Base-by-base conservation (phyloP, 1,140 invertebrate genomes). In the Dendroctonus valens region DNA sequence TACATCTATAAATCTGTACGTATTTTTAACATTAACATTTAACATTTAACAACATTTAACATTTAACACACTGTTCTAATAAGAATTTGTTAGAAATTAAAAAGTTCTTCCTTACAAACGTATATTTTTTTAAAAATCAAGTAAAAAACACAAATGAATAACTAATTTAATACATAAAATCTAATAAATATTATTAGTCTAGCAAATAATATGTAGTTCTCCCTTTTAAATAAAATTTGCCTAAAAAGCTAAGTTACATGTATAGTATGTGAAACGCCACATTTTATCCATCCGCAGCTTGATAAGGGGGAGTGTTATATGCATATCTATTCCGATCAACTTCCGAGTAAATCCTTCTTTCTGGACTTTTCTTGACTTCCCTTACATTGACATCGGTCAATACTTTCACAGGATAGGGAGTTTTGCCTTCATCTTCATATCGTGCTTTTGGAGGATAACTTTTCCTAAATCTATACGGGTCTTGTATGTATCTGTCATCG, bases 311-410 rank as follows among this genome's bases (percentile, higher is more conserved):
- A 9, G 63, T 65, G 38, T 65, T 65, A 42, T 65, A 65, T 58
- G 63, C 68, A 65, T 72, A 72, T 68, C 68, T 68, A 44, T 44
- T 66, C 37, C 71, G 62, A 57, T 73, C 71, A n/a, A 69, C 70
- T 51, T 77, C 76, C 7, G 75, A 75, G 69, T 74, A 77, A 63
- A 77, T 72, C 59, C 73, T 70, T 57, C 74, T 70, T 68, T 77
- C 76, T 6, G 75, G 75, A 68, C 70, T 76, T 64, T 77, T 77
- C 67, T 73, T 77, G 11, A 73, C 49, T 50, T 75, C 73, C 26
- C 70, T 70, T 26, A 76, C 74, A 69, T 72, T 76, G 9, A 77
- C 69, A 70, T 76, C 74, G 46, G 72, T 70, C 11, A 71, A 72
- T 55, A 76, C 73, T 71, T 73, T 77, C 5, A 73, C 58, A 6